Percentiles rank a stretch among this genome's conserved stretches.
Evolutionary conservation across 2,113 vertebrate genomes (phyloP).

Genomic region (Oreochromis niloticus): DNA sequence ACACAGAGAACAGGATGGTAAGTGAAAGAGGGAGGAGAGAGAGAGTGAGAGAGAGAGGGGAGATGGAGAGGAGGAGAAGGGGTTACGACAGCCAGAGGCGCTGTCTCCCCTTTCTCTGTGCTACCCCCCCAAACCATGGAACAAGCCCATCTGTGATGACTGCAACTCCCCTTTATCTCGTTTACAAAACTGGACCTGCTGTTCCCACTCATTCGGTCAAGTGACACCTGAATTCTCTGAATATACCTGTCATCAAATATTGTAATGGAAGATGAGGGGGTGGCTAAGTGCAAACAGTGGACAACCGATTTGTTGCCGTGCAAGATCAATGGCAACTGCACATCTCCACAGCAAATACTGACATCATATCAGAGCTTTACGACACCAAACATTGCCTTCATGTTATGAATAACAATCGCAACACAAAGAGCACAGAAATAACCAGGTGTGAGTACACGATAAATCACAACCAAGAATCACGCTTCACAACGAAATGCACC

Average conservation of each 20-base stretch:
- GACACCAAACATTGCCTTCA: neutral
- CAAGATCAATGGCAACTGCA: neutral
- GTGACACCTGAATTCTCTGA: slow-evolving; percentile 5
- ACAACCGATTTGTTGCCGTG: neutral
- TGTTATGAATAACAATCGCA: neutral
- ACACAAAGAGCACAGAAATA: neutral
- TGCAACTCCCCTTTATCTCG: slow-evolving; percentile 25
- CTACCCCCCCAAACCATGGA: slow-evolving; percentile 44
- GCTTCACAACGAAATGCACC: neutral
- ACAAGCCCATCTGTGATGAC: slow-evolving; percentile 47
- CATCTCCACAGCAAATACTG: neutral
- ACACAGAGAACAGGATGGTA: slow-evolving; percentile 29
- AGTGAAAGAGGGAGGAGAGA: neutral
- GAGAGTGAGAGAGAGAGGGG: neutral
- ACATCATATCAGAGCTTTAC: neutral
- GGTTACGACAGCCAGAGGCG: slow-evolving; percentile 63
- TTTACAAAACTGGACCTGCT: slow-evolving; percentile 28
- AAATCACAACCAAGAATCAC: neutral
- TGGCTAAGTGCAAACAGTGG: neutral
- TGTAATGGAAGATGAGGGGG: slow-evolving; percentile 1
- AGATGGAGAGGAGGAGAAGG: slow-evolving; percentile 27
- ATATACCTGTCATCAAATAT: slow-evolving; percentile 37
- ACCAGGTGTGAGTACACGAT: neutral
- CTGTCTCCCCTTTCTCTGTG: slow-evolving; percentile 47
- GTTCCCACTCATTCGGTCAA: slow-evolving; percentile 9